phyloP scores from a whole-genome alignment of 2,113 vertebrate genomes.

The Oceanodroma tethys region DNA sequence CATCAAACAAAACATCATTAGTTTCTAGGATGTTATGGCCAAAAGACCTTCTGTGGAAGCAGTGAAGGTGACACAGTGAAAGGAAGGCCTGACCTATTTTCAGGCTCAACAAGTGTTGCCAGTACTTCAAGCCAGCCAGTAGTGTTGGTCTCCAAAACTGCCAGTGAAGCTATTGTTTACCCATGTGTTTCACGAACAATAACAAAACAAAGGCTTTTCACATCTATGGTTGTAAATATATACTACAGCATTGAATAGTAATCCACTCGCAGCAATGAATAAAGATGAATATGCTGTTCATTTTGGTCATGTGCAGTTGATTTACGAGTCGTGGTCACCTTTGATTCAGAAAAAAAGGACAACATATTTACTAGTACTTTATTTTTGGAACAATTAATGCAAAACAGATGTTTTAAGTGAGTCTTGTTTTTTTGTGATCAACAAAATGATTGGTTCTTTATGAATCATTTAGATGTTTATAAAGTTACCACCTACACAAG shows the following conservation, averaged over 20 bases:
- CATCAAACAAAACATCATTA: background rate
- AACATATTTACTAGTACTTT: background rate
- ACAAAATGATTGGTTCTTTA: background rate
- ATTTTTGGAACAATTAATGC: constrained; percentile 35
- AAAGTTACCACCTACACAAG: background rate
- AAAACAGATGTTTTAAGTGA: constrained; percentile 23
- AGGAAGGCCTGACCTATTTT: background rate
- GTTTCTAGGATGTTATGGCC: background rate
- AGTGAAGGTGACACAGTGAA: background rate
- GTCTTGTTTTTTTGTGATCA: background rate
- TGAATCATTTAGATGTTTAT: background rate
- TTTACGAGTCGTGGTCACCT: background rate
- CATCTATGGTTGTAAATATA: background rate
- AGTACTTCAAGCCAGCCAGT: background rate
- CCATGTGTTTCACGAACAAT: background rate
- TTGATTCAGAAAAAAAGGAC: background rate
- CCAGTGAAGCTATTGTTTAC: background rate
- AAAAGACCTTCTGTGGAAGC: background rate
- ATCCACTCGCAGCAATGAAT: background rate
- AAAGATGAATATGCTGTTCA: background rate
- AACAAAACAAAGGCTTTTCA: background rate
- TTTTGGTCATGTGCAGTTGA: background rate
- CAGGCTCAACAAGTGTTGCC: background rate
- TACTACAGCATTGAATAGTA: background rate
- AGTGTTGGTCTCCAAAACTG: background rate